These are phyloP conservation scores for Discoglossus pictus DNA, from an alignment of 2,797 vertebrate species.

Conservation along the genomic window DNA sequence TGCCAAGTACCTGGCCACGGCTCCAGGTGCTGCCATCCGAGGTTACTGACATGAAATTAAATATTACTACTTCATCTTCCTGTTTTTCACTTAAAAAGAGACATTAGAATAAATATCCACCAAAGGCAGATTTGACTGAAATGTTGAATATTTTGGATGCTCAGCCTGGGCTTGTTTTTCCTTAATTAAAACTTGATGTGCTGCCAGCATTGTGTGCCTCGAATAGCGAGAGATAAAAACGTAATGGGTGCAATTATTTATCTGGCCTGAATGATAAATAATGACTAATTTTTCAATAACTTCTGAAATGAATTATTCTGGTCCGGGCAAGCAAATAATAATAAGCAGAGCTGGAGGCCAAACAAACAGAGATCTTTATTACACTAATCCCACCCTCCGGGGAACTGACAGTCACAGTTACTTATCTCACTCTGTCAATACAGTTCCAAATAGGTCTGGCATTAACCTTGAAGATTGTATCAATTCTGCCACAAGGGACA, in stretches of 20 bases:
- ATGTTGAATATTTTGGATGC: conserved; percentile 14
- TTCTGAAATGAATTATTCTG: conserved; percentile 38
- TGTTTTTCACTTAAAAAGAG: no score
- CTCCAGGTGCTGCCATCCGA: no score
- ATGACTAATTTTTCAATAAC: conserved; percentile 38
- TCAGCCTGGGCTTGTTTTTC: conserved; percentile 2
- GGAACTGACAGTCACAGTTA: conserved; percentile 29
- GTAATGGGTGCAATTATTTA: conserved; percentile 38
- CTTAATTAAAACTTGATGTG: conserved; percentile 45
- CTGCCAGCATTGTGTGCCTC: conserved; percentile 38
- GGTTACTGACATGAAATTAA: no score
- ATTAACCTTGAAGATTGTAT: conserved; percentile 47
- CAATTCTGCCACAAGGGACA: conserved; percentile 38
- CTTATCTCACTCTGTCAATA: conserved; percentile 46
- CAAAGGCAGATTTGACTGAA: conserved; percentile 6
- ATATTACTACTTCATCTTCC: no score
- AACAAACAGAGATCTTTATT: conserved; percentile 20
- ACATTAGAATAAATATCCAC: conserved; percentile 15
- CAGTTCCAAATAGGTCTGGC: conserved; percentile 29
- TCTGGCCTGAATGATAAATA: conserved; percentile 39
- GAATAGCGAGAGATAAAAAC: conserved; percentile 31
- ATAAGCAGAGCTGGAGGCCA: conserved; percentile 26
- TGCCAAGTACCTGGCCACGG: no score
- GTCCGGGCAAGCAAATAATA: conserved; percentile 20
- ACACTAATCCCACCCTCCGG: conserved; percentile 30